Base-by-base conservation (phyloP, 2,797 vertebrate genomes). In the Zalophus californianus region DNA sequence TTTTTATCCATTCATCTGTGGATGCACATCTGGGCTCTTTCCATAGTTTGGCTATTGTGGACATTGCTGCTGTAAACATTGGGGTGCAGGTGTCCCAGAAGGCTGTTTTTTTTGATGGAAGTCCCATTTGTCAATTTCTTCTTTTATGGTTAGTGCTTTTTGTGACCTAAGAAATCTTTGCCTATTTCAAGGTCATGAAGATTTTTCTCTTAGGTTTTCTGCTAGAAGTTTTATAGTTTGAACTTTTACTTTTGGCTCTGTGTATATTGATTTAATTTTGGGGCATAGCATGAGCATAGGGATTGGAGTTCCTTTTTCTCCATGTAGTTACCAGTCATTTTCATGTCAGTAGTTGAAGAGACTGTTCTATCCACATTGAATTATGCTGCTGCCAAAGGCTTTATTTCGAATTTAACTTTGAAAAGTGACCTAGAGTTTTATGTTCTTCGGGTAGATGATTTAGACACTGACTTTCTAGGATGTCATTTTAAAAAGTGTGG, bases 371-470 rank as follows among this genome's bases (percentile, higher is more conserved):
- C 50, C 21, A 20, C 44, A 58, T 56, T 70, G 10, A 70, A 73
- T 94, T 82, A 41, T 41, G 44, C 79, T 87, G 54, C 5, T 73
- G n/a, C 52, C 50, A 89, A 60, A 50, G 54, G 7, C n/a, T 92
- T 94, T 75, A 86, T 66, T 94, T 85, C 91, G 48, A 52, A 44
- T 88, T 92, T 92, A n/a, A 66, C 32, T 64, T 91, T 64, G 54
- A 78, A 86, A 90, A 91, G 4, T 91, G 54, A 78, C 52, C 44
- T 91, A 62, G 18, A 21, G 50, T 75, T 83, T 88, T 54, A 35
- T 60, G 35, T 89, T 77, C 4, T 27, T 41, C 0, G 12, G 25
- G 44, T 88, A 60, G 7, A 58, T 64, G 72, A 29, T 91, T 79
- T 78, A 77, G 78, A 94, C 6, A 23, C 73, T 54, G 32, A 82